Evolutionary conservation across 2,888 invertebrate genomes (phyloP).

Genomic region (Drepana falcataria): DNA sequence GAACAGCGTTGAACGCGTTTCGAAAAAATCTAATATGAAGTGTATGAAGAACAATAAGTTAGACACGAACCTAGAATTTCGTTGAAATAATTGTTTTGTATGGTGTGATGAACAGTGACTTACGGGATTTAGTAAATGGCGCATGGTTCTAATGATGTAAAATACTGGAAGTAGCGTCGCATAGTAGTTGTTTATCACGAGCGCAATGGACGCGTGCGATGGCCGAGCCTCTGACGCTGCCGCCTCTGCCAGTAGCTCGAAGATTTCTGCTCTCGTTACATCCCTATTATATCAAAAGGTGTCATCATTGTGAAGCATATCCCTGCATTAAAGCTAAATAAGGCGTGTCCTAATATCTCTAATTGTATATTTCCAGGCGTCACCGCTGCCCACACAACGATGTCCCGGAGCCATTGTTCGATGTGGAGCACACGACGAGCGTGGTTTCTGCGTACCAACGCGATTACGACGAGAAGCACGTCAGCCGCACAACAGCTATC

Average conservation of each 20-base stretch:
- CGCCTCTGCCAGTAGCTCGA: constrained; percentile 61
- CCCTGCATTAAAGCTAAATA: no score
- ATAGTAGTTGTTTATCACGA: constrained; percentile 29
- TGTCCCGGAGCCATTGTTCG: constrained; percentile 79
- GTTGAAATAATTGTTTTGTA: no score
- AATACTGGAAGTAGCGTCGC: constrained; percentile 26
- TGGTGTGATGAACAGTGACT: no score
- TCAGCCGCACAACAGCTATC: constrained; percentile 78
- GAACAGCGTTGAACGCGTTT: not conserved
- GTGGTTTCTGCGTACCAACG: constrained; percentile 81
- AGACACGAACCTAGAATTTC: no score
- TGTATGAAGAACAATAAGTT: no score
- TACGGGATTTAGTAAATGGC: not conserved
- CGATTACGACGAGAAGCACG: constrained; percentile 82
- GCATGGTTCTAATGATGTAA: constrained; percentile 14
- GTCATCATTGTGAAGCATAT: constrained; percentile 13
- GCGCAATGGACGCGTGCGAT: constrained; percentile 68
- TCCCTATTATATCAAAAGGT: constrained; percentile 68
- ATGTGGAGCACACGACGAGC: constrained; percentile 75
- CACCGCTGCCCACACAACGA: constrained; percentile 90
- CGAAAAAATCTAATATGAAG: not conserved
- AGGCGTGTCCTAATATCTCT: not conserved
- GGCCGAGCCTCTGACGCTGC: constrained; percentile 66
- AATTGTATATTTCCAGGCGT: constrained; percentile 74
- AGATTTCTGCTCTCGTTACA: constrained; percentile 55